These are phyloP conservation scores for Esperia sulphurella DNA, from an alignment of 2,888 invertebrate genomes.

Conservation along the genomic window DNA sequence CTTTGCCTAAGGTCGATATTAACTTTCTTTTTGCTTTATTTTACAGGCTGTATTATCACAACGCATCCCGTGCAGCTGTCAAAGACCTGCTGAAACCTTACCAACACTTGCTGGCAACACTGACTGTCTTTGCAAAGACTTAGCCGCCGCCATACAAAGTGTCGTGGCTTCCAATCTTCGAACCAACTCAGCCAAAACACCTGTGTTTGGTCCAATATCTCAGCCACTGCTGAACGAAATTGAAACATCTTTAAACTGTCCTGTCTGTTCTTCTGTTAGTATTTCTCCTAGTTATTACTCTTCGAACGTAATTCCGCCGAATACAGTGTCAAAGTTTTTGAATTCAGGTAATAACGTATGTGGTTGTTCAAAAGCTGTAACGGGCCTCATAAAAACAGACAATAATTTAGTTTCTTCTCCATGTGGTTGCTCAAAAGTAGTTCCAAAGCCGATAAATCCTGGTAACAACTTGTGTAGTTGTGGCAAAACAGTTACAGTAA, in stretches of 20 bases:
- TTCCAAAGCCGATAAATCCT: neutral
- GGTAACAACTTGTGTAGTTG: neutral
- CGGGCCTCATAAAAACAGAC: neutral
- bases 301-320: neutral
- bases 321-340: neutral
- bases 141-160: conserved; percentile 21
- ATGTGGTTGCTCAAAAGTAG: neutral
- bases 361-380: too few relatives aligned
- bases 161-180: conserved; percentile 21
- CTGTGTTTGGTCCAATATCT: conserved; percentile 19
- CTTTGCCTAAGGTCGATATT: too few relatives aligned
- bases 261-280: neutral
- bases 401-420: neutral
- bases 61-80: neutral
- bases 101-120: neutral
- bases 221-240: conserved; percentile 18
- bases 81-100: neutral
- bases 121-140: conserved; percentile 15
- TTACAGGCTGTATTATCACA: conserved; percentile 6
- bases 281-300: neutral
- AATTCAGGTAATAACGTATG: neutral
- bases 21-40: neutral
- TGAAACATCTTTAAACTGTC: neutral
- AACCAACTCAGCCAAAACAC: conserved; percentile 13
- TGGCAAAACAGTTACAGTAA: too few relatives aligned